phyloP scores from a whole-genome alignment of 2,113 vertebrate genomes.

The Podiceps cristatus region DNA sequence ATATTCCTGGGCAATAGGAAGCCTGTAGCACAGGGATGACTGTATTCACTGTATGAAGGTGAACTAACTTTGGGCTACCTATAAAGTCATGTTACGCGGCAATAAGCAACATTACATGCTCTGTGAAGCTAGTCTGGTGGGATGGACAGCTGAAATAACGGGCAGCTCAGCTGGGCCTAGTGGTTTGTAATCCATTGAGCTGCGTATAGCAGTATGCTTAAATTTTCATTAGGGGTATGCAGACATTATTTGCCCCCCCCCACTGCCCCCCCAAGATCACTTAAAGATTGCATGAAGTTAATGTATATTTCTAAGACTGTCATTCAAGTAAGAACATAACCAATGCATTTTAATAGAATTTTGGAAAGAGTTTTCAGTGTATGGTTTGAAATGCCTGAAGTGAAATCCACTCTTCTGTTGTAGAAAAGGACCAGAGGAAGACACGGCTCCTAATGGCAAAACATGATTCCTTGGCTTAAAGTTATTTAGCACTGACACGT shows the following conservation, averaged over 20 bases:
- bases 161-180: neutral
- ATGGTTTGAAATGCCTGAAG: neutral
- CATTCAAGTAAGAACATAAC: neutral
- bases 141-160: neutral
- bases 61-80: neutral
- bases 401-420: neutral
- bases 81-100: neutral
- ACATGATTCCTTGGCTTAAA: neutral
- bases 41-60: neutral
- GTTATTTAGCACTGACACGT: neutral
- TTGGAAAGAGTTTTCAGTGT: neutral
- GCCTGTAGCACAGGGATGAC: neutral
- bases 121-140: neutral
- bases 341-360: neutral
- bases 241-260: neutral
- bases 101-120: neutral
- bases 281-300: neutral
- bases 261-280: neutral
- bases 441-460: neutral
- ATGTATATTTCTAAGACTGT: neutral
- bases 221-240: neutral
- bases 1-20: neutral
- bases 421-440: neutral
- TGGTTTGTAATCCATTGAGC: neutral
- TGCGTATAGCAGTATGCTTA: neutral